Percentiles rank a stretch among this genome's conserved stretches.
These are phyloP conservation scores for Volucella inflata DNA, from an alignment of 2,888 invertebrate species.

Conservation along the genomic window DNA sequence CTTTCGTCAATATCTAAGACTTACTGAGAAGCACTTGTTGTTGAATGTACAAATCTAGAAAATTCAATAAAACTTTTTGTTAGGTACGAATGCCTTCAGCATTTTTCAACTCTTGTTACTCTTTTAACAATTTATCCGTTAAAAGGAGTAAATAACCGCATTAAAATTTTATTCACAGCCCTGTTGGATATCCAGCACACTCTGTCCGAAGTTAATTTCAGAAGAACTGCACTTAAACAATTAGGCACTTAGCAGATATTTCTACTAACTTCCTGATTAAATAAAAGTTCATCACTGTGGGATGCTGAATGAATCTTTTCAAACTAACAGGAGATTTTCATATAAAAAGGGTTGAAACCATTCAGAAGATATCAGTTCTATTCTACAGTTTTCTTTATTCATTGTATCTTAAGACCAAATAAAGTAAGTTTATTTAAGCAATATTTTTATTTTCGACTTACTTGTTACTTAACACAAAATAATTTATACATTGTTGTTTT, in stretches of 20 bases:
- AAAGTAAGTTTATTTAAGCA: background rate
- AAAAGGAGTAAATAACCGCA: slow-evolving; percentile 15
- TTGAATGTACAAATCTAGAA: too few species aligned
- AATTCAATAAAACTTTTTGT: too few species aligned
- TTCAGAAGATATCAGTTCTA: slow-evolving; percentile 45
- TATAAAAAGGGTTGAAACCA: slow-evolving; percentile 61
- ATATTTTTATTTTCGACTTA: background rate
- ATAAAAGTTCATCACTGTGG: slow-evolving; percentile 34
- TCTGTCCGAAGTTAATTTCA: background rate
- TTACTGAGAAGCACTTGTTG: too few species aligned
- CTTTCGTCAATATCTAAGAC: too few species aligned
- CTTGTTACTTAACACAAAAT: background rate
- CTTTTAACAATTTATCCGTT: too few species aligned
- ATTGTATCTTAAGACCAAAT: slow-evolving; percentile 16
- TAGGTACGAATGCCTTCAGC: too few species aligned
- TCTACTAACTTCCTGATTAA: slow-evolving; percentile 28
- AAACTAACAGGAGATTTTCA: slow-evolving; percentile 4
- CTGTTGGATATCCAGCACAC: slow-evolving; percentile 10
- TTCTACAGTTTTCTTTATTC: slow-evolving; percentile 17
- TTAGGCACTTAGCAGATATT: slow-evolving; percentile 47
- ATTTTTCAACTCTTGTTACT: too few species aligned
- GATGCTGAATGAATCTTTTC: background rate
- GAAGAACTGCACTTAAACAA: slow-evolving; percentile 65
- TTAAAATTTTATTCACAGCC: slow-evolving; percentile 11
- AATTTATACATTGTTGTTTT: too few species aligned